These are phyloP conservation scores for Digitonthophagus gazella DNA, from an alignment of 2,888 invertebrate species.

Conservation along the genomic window DNA sequence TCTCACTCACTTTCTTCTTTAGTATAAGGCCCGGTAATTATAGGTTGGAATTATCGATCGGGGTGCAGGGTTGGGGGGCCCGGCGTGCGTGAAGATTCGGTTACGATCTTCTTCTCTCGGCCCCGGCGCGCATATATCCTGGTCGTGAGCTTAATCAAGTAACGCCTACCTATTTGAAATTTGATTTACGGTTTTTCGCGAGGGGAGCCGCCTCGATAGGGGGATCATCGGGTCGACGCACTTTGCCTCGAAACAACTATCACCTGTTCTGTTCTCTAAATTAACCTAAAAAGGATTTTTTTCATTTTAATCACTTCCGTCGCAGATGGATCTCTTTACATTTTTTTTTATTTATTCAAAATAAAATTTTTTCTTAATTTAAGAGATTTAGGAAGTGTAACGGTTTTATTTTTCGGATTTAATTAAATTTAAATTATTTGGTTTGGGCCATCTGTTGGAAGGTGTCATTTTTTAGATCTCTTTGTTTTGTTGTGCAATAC, in stretches of 20 bases:
- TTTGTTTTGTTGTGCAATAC: too few relatives aligned
- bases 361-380: too few relatives aligned
- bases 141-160: slow-evolving; percentile 38
- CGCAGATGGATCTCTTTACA: slow-evolving; percentile 13
- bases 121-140: slow-evolving; percentile 19
- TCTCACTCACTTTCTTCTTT: slow-evolving; percentile 14
- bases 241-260: neutral
- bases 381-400: too few relatives aligned
- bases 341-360: too few relatives aligned
- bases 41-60: slow-evolving; percentile 9
- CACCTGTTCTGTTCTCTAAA: slow-evolving; percentile 10
- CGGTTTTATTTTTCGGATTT: too few relatives aligned
- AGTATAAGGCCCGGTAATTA: slow-evolving; percentile 10
- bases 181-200: slow-evolving; percentile 43
- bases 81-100: slow-evolving; percentile 16
- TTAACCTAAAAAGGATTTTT: slow-evolving; percentile 1
- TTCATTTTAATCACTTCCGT: neutral
- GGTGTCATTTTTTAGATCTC: too few relatives aligned
- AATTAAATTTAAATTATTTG: too few relatives aligned
- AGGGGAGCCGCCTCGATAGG: slow-evolving; percentile 34
- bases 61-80: slow-evolving; percentile 3
- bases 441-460: too few relatives aligned
- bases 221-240: neutral
- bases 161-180: slow-evolving; percentile 47
- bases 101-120: slow-evolving; percentile 9